Percentiles rank a stretch among this genome's conserved stretches.
phyloP scores from a whole-genome alignment of 2,113 vertebrate genomes.

The Peromyscus polionotus region DNA sequence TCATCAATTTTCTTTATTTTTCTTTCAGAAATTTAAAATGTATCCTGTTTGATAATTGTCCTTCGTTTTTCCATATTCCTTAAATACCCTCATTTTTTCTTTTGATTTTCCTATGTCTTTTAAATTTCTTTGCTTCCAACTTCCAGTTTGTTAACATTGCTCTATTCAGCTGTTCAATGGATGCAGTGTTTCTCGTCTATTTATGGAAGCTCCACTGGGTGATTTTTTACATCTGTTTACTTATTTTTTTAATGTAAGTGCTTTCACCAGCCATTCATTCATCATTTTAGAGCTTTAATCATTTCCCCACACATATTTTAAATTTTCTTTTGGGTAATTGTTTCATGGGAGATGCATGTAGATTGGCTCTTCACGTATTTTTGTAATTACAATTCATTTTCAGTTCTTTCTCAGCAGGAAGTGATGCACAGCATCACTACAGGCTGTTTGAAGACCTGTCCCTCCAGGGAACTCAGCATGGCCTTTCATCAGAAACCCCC shows the following conservation, averaged over 20 bases:
- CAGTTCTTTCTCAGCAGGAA: background rate
- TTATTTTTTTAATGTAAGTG: background rate
- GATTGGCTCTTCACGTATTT: background rate
- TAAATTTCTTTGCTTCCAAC: background rate
- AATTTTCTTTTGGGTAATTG: background rate
- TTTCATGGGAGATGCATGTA: background rate
- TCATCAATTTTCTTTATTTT: background rate
- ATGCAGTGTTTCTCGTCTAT: background rate
- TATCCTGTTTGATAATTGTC: background rate
- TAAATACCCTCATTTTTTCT: background rate
- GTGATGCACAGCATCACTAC: background rate
- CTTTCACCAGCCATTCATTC: slow-evolving; percentile 5
- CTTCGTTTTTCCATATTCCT: background rate
- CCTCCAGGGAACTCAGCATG: background rate
- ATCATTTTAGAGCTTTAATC: slow-evolving; percentile 49
- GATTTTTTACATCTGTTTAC: slow-evolving; percentile 32
- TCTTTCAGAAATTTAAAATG: background rate
- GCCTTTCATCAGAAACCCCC: background rate
- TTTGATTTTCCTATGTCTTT: background rate
- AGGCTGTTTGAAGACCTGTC: background rate
- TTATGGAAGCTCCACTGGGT: background rate
- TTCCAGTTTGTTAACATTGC: background rate
- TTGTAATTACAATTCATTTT: slow-evolving; percentile 44
- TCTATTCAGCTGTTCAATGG: background rate
- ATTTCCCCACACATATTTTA: slow-evolving; percentile 42